These are phyloP conservation scores for Hyles euphorbiae DNA, from an alignment of 1,140 invertebrate species.

Conservation along the genomic window DNA sequence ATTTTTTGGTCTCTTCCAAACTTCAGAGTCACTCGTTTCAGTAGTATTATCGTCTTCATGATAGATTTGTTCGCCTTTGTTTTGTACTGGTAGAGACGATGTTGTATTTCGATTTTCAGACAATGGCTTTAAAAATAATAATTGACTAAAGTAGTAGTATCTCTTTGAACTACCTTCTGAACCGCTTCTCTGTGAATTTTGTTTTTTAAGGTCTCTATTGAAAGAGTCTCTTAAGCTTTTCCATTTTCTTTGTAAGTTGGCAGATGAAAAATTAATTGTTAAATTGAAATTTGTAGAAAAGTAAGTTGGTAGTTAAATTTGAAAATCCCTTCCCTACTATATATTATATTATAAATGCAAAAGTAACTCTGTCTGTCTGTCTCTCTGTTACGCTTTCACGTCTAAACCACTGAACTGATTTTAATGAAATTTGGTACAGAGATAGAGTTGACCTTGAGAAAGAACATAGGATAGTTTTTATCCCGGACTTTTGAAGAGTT, in stretches of 20 bases:
- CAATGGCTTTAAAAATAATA: constrained; percentile 14
- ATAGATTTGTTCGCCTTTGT: constrained; percentile 15
- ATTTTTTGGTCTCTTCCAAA: constrained; percentile 7
- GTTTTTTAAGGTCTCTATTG: constrained; percentile 23
- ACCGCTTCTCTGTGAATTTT: constrained; percentile 22
- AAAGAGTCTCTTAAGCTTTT: constrained; percentile 24
- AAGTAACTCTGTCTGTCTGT: too few relatives aligned
- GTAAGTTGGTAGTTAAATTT: constrained; percentile 12
- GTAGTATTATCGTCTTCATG: constrained; percentile 18
- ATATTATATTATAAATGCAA: too few relatives aligned
- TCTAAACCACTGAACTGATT: too few relatives aligned
- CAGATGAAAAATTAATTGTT: constrained; percentile 16
- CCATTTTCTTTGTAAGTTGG: constrained; percentile 26
- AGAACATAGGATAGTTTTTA: too few relatives aligned
- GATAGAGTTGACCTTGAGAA: too few relatives aligned
- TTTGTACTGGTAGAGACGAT: constrained; percentile 6
- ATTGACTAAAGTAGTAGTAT: constrained; percentile 16
- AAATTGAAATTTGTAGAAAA: constrained; percentile 10
- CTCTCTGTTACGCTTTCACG: too few relatives aligned
- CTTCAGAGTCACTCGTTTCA: constrained; percentile 19
- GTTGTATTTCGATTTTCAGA: constrained; percentile 10
- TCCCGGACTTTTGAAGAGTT: too few relatives aligned
- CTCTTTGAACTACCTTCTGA: constrained; percentile 25
- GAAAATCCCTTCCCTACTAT: too few relatives aligned
- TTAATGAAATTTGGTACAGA: too few relatives aligned